Base-by-base conservation (phyloP, 2,797 vertebrate species). In the Anabas testudineus region DNA sequence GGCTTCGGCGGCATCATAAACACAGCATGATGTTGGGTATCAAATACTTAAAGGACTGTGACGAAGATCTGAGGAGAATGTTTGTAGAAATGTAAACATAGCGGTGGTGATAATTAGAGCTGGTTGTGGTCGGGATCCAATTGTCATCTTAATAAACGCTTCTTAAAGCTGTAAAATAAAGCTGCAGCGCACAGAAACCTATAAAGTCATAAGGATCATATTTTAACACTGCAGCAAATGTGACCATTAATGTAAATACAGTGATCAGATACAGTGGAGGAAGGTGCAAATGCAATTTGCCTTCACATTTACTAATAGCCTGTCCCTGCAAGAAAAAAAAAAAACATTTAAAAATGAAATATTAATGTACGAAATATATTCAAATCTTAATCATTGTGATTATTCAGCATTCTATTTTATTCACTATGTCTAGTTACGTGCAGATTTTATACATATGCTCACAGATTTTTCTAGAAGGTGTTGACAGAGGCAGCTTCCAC, bases 11-110 rank as follows among this genome's bases (percentile, higher is more conserved):
- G 82, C 66, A 76, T 78, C 85, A 60, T 90, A 89, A 90, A 89
- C 90, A 81, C 85, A 84, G 86, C 85, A 12, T 79, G 90, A 90
- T 80, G 85, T 68, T 71, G 83, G 75, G 82, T 90, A 88, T 91
- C 87, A 80, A 71, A 87, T 88, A 75, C 81, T 87, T 78, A 84
- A 74, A 74, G 48, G 51, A 51, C 80, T 14, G 47, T 70, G 83
- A 88, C 47, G n/a, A 85, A 84, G 81, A 80, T 77, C 76, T 80
- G 62, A 78, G 71, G 62, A 62, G 75, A 64, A 66, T 68, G 67
- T 52, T 47, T 71, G 67, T 52, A 21, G 76, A 82, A 80, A 76
- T 77, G 78, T 84, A 87, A 90, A 90, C 85, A 89, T 16, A 15
- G 70, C 21, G 54, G 74, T 76, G 70, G 84, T 61, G 87, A 89